Evolutionary conservation across 2,888 invertebrate genomes (phyloP).

Genomic region (Syritta pipiens): DNA sequence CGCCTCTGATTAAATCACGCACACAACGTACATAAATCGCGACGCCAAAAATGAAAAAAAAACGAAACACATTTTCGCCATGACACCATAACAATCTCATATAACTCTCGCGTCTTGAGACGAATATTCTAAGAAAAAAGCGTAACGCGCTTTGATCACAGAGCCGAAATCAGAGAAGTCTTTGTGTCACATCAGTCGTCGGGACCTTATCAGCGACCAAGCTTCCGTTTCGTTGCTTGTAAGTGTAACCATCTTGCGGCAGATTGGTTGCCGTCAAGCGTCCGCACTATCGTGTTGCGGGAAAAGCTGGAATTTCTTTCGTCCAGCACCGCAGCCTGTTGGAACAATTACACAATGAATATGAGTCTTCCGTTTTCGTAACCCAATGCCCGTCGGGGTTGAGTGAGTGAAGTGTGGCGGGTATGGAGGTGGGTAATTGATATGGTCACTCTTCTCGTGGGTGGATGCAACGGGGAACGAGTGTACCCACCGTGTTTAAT

Average conservation of each 20-base stretch:
- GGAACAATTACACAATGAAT: conserved; percentile 16
- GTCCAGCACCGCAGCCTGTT: no score
- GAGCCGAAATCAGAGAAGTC: conserved; percentile 9
- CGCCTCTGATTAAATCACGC: conserved; percentile 2
- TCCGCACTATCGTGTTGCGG: conserved; percentile 35
- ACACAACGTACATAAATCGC: neutral
- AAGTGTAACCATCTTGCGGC: conserved; percentile 42
- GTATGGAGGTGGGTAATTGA: conserved; percentile 42
- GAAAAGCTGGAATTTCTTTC: conserved; percentile 4
- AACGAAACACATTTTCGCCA: neutral
- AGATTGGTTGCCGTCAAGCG: conserved; percentile 21
- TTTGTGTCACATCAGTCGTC: conserved; percentile 30
- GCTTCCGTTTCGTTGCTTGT: conserved; percentile 54
- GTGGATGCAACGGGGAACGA: conserved; percentile 29
- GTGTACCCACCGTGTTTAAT: neutral
- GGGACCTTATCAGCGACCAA: conserved; percentile 47
- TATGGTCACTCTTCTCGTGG: conserved; percentile 8
- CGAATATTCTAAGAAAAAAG: neutral
- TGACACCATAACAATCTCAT: conserved; percentile 23
- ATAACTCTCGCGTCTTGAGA: conserved; percentile 10
- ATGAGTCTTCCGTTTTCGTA: conserved; percentile 43
- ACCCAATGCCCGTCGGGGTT: no score
- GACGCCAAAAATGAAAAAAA: neutral
- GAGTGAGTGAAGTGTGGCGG: no score
- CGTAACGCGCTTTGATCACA: neutral